Percentiles rank a stretch among this genome's conserved stretches.
phyloP scores from a whole-genome alignment of 2,113 vertebrate genomes.

The Tylochromis polylepis region DNA sequence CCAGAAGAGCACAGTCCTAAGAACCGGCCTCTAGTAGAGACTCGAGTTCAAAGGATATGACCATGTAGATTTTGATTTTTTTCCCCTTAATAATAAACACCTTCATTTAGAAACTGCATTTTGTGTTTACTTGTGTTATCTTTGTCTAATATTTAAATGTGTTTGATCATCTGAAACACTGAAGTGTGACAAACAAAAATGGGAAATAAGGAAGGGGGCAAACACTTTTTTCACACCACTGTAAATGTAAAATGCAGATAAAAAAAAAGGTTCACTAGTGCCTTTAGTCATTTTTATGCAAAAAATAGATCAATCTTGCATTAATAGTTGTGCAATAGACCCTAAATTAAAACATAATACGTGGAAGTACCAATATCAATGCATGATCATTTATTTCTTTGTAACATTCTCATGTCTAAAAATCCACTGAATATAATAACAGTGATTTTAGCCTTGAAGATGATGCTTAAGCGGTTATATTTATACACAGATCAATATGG shows the following conservation, averaged over 20 bases:
- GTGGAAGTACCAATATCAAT: neutral
- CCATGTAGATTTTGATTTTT: neutral
- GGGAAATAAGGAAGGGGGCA: neutral
- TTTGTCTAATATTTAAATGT: neutral
- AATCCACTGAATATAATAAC: neutral
- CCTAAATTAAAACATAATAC: neutral
- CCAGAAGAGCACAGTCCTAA: too few relatives aligned
- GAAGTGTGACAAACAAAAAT: neutral
- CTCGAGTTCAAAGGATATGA: neutral
- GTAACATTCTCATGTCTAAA: neutral
- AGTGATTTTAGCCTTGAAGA: neutral
- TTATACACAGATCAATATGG: slow-evolving; percentile 62
- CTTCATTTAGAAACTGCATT: neutral
- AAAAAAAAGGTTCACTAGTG: neutral
- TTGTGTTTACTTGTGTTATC: neutral
- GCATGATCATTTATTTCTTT: neutral
- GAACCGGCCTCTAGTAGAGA: too few relatives aligned
- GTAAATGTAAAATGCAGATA: neutral
- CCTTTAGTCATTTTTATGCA: neutral
- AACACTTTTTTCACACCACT: neutral
- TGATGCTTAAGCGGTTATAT: neutral
- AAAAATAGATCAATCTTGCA: neutral
- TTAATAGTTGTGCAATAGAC: neutral
- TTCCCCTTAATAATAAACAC: neutral
- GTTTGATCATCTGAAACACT: neutral